Conservation (phyloP, 2,113 vertebrate species). For the Toxotes jaculatrix region DNA sequence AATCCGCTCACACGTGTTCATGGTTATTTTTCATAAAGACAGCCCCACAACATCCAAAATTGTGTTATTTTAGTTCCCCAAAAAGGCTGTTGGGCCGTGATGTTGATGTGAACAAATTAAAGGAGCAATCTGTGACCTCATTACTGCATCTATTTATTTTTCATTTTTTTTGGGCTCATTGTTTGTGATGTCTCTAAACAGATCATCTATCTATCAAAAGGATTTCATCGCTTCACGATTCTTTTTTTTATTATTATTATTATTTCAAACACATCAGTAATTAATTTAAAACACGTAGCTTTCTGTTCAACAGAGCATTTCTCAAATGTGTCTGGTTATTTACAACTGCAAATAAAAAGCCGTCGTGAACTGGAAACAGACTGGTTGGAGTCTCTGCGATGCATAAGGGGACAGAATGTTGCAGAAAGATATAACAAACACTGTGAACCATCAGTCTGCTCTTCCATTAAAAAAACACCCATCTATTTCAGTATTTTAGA, state of each 20-base stretch:
- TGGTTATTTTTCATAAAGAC: slow-evolving; percentile 30
- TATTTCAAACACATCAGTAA: background rate
- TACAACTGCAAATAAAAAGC: background rate
- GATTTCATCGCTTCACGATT: background rate
- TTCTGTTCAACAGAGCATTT: background rate
- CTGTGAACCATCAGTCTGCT: background rate
- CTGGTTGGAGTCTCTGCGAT: background rate
- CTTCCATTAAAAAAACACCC: background rate
- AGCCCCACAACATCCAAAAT: slow-evolving; percentile 30
- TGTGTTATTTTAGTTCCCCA: slow-evolving; percentile 21
- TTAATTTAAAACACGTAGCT: background rate
- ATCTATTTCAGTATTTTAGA: slow-evolving; percentile 9
- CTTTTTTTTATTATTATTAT: slow-evolving; percentile 11
- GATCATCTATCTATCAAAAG: background rate
- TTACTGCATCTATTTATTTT: slow-evolving; percentile 17
- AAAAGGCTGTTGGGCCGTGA: slow-evolving; percentile 27
- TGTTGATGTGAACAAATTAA: slow-evolving; percentile 41
- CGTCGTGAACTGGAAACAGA: background rate
- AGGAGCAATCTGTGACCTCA: slow-evolving; percentile 13
- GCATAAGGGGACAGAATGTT: background rate
- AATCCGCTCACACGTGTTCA: slow-evolving; percentile 13
- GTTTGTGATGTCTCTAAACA: background rate
- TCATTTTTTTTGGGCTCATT: background rate
- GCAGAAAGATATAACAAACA: background rate
- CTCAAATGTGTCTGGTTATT: background rate